These are phyloP conservation scores for Phymatocera aterrima DNA, from an alignment of 2,888 invertebrate species.

Conservation along the genomic window DNA sequence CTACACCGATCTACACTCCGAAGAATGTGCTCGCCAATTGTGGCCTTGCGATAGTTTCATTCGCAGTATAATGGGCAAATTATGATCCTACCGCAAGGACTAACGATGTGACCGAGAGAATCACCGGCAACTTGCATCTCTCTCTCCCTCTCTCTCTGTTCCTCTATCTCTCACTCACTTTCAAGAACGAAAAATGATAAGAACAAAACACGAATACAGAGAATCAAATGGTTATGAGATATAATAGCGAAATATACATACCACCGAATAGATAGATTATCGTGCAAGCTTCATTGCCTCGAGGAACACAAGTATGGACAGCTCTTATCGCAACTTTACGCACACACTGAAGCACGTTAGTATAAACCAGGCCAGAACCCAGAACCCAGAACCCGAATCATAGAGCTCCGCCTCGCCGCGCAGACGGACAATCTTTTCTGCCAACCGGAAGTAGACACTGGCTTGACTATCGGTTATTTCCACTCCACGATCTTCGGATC, in stretches of 20 bases:
- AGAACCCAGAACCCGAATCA: not conserved
- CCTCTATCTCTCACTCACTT: not conserved
- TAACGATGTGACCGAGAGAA: not conserved
- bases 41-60: too few species aligned
- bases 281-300: too few species aligned
- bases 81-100: too few species aligned
- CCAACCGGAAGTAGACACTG: slow-evolving; percentile 46
- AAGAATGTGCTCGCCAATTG: not conserved
- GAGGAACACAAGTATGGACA: not conserved
- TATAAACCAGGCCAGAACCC: not conserved
- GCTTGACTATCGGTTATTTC: slow-evolving; percentile 41
- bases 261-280: not conserved
- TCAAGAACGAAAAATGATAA: not conserved
- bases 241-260: not conserved
- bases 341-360: not conserved
- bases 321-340: not conserved
- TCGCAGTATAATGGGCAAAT: too few species aligned
- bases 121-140: not conserved
- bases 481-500: too few species aligned
- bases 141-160: not conserved
- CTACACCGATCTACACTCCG: too few species aligned
- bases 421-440: slow-evolving; percentile 35
- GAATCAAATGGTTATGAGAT: too few species aligned
- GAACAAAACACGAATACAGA: too few species aligned
- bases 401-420: not conserved